Base-by-base conservation (phyloP, 2,797 vertebrate genomes). In the Rhinichthys osculus region DNA sequence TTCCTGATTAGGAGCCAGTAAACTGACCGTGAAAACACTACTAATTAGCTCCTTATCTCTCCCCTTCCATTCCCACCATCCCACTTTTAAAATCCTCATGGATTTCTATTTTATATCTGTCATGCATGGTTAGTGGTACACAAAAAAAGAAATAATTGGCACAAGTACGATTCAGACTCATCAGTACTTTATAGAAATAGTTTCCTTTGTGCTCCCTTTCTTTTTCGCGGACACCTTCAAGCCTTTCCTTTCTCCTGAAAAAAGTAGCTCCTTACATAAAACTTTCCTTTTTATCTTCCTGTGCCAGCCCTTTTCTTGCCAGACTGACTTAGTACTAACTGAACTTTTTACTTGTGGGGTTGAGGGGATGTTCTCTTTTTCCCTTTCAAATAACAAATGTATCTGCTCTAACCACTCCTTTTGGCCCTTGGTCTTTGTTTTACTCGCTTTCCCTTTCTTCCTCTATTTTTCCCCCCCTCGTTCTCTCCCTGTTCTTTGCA, bases 21-120 rank as follows among this genome's bases (percentile, higher is more conserved):
- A 73, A 85, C 83, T 87, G 89, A 86, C 89, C 42, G 70, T 85
- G 83, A 88, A 93, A 93, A 91, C 90, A 91, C 92, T 92, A 89
- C 91, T 94, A 95, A 95, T 95, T 94, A 93, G 93, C 90, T 94
- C 92, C 92, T 95, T 95, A 94, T 95, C 93, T 92, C 85, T 89
- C 86, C 71, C 78, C 77, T 89, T 90, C 90, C n/a, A 90, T 90
- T 91, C 90, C 86, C 80, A 81, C 88, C 92, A 91, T 88, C 92
- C 91, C 88, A 92, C 89, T 90, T 92, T 91, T 92, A 90, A 93
- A 94, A 94, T 94, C 92, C 91, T 91, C 87, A 86, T 88, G 93
- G 86, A 86, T 87, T 89, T 89, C 54, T 83, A 27, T 90, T 87
- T 89, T 92, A 92, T 92, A 86, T 82, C 90, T 87, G 91, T 90